Evolutionary conservation across 2,888 invertebrate species (phyloP).

Genomic region (Zygaena filipendulae): DNA sequence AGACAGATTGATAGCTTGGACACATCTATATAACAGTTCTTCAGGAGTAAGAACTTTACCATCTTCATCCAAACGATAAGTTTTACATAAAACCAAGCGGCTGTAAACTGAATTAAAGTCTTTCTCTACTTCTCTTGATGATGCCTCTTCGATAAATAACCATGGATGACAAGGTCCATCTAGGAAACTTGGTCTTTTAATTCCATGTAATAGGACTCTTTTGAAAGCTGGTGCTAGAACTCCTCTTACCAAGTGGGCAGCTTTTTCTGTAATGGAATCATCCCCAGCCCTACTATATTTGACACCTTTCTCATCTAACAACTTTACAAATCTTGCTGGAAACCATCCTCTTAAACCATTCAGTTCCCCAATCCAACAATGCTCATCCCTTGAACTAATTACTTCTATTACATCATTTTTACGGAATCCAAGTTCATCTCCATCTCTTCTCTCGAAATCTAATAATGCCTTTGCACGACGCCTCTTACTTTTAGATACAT

Average conservation of each 20-base stretch:
- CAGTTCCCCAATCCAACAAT: conserved; percentile 98
- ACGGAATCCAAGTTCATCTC: conserved; percentile 97
- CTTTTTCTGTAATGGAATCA: conserved; percentile 95
- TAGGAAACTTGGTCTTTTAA: conserved; percentile 89
- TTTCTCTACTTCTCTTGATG: conserved; percentile 95
- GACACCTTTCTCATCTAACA: conserved; percentile 87
- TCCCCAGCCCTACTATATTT: conserved; percentile 93
- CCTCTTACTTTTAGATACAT: conserved; percentile 87
- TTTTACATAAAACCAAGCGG: conserved; percentile 95
- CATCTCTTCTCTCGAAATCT: conserved; percentile 97
- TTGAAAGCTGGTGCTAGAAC: conserved; percentile 93
- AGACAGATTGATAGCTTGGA: conserved; percentile 94
- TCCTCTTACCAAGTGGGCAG: conserved; percentile 96
- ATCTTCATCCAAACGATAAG: conserved; percentile 98
- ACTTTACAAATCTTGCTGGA: conserved; percentile 95
- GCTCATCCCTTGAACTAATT: conserved; percentile 96
- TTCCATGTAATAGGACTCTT: conserved; percentile 93
- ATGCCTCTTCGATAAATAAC: conserved; percentile 98
- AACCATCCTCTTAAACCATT: conserved; percentile 97
- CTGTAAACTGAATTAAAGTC: conserved; percentile 99
- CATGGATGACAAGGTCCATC: conserved; percentile 98
- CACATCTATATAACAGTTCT: conserved; percentile 93
- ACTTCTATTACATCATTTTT: conserved; percentile 99
- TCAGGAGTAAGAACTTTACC: conserved; percentile 98
- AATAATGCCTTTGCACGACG: conserved; percentile 94